Evolutionary conservation across 2,888 invertebrate genomes (phyloP).

Genomic region (Lordiphosa andalusiaca): DNA sequence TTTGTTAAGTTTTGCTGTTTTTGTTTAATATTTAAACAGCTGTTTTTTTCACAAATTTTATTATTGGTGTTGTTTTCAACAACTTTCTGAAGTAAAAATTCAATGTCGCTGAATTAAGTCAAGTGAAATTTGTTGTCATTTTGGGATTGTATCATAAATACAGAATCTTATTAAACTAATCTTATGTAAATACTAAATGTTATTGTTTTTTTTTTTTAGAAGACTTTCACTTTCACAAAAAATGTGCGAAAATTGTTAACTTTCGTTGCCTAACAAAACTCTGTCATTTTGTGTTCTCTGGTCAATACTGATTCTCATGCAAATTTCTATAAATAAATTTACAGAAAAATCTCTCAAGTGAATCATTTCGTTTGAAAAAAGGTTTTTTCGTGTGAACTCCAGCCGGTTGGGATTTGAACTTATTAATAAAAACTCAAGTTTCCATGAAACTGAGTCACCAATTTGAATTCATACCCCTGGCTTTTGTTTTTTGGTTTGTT

Average conservation of each 20-base stretch:
- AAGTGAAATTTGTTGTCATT: conserved; percentile 7
- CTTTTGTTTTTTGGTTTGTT: conserved; percentile 3
- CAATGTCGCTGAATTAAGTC: conserved; percentile 1
- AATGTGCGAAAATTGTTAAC: conserved; percentile 26
- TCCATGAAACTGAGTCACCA: conserved; percentile 31
- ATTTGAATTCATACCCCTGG: background rate
- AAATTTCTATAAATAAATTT: conserved; percentile 41
- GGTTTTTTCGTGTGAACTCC: conserved; percentile 55
- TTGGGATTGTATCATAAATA: conserved; percentile 4
- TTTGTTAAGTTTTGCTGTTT: background rate
- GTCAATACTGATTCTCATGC: conserved; percentile 51
- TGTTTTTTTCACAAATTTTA: background rate
- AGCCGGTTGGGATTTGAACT: conserved; percentile 44
- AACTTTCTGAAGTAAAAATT: conserved; percentile 25
- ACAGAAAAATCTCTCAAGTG: conserved; percentile 41
- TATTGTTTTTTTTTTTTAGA: conserved; percentile 24
- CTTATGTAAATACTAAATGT: background rate
- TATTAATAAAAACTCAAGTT: conserved; percentile 38
- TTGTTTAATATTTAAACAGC: conserved; percentile 4
- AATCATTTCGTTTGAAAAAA: conserved; percentile 65
- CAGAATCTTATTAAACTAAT: conserved; percentile 40
- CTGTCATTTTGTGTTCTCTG: conserved; percentile 34
- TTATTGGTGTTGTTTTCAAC: conserved; percentile 16
- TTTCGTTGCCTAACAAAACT: conserved; percentile 19
- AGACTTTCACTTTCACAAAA: conserved; percentile 62